These are phyloP conservation scores for Tolmerus cingulatus DNA, from an alignment of 2,888 invertebrate species.

Conservation along the genomic window DNA sequence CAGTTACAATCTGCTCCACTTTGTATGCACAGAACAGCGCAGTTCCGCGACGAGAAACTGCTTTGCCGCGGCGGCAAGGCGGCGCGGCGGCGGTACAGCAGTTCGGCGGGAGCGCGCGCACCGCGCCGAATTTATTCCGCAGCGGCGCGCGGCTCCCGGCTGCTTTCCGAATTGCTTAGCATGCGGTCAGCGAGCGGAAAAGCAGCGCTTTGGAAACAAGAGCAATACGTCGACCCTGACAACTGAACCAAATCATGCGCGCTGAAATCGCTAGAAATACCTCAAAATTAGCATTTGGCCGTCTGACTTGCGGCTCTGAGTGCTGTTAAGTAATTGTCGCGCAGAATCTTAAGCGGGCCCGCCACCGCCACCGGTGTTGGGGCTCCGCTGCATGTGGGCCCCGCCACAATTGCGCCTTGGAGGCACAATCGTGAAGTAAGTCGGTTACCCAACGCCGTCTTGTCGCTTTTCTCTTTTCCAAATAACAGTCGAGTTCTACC, in stretches of 20 bases:
- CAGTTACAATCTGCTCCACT: slow-evolving; percentile 5
- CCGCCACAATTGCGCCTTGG: background rate
- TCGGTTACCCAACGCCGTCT: background rate
- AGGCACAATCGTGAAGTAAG: background rate
- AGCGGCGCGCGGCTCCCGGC: background rate
- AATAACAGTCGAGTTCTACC: background rate
- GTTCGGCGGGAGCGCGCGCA: background rate
- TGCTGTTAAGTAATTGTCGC: slow-evolving; percentile 15
- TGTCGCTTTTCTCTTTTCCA: background rate
- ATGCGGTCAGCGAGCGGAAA: background rate
- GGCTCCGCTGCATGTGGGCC: background rate
- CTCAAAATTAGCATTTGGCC: background rate
- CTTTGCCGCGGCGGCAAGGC: background rate
- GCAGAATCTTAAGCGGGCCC: background rate
- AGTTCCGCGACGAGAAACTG: background rate
- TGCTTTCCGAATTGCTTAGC: background rate
- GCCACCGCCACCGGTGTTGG: background rate
- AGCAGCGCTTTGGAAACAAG: slow-evolving; percentile 1
- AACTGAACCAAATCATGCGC: slow-evolving; percentile 31
- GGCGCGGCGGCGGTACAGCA: background rate
- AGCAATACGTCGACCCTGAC: slow-evolving; percentile 17
- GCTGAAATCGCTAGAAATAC: slow-evolving; percentile 10
- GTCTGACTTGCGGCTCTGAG: background rate
- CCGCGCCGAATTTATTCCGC: background rate
- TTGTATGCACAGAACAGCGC: background rate